Percentiles rank a stretch among this genome's conserved stretches.
phyloP scores from a whole-genome alignment of 1,140 invertebrate genomes.

The Megathymus violae region DNA sequence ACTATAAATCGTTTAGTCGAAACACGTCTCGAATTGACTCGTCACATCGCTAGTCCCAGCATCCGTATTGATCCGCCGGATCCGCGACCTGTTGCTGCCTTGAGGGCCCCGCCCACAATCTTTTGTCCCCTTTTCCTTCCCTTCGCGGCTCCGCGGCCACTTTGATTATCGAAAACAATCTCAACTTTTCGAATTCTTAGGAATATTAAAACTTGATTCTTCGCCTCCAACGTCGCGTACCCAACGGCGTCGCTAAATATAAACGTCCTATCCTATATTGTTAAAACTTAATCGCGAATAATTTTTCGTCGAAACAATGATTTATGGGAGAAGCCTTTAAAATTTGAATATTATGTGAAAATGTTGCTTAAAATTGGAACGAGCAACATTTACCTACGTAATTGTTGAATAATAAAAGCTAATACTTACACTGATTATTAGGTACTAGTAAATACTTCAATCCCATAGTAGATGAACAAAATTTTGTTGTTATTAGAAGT shows the following conservation, averaged over 20 bases:
- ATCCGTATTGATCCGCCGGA: constrained; percentile 66
- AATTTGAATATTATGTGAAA: background rate
- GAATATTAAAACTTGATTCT: constrained; percentile 72
- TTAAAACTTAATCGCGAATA: constrained; percentile 11
- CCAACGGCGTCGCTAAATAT: background rate
- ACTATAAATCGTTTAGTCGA: background rate
- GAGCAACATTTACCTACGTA: no score
- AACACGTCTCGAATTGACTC: background rate
- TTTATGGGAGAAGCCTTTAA: background rate
- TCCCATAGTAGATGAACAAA: no score
- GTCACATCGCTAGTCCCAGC: constrained; percentile 45
- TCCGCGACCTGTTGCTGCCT: constrained; percentile 70
- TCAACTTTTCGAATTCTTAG: constrained; percentile 75
- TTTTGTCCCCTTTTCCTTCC: constrained; percentile 38
- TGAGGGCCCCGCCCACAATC: constrained; percentile 54
- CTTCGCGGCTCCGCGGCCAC: constrained; percentile 48
- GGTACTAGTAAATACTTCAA: no score
- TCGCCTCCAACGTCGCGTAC: constrained; percentile 38
- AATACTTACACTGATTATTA: no score
- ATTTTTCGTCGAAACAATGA: constrained; percentile 14
- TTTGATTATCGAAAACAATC: constrained; percentile 75
- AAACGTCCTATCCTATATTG: constrained; percentile 6
- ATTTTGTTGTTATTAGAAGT: no score
- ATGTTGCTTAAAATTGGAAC: constrained; percentile 2
- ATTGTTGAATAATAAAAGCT: no score